Percentiles rank a stretch among this genome's conserved stretches.
Evolutionary conservation across 2,888 invertebrate genomes (phyloP).

Genomic region (Glaucopsyche alexis): DNA sequence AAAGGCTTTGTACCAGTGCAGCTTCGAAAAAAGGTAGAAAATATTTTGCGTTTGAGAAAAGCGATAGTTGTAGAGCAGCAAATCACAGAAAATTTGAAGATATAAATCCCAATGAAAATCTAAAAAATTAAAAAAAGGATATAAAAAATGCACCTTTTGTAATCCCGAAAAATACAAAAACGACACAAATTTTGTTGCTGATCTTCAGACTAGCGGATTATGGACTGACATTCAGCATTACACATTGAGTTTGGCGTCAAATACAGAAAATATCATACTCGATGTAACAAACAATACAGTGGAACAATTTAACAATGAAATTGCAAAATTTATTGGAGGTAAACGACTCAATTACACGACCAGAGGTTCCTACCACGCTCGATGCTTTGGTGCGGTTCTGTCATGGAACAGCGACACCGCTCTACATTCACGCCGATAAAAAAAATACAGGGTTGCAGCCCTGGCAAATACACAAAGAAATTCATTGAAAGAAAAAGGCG

Average conservation of each 20-base stretch:
- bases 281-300: background rate
- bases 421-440: no score
- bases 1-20: constrained; percentile 21
- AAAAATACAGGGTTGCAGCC: background rate
- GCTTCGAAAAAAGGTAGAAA: background rate
- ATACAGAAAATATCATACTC: background rate
- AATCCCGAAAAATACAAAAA: background rate
- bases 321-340: background rate
- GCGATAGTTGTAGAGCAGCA: background rate
- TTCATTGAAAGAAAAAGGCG: background rate
- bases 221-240: background rate
- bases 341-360: no score
- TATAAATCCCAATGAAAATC: background rate
- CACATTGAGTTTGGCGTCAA: background rate
- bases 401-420: no score
- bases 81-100: background rate
- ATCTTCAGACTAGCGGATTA: background rate
- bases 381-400: no score
- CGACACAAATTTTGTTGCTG: background rate
- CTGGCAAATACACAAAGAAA: background rate
- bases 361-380: no score
- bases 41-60: background rate
- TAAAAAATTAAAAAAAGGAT: background rate
- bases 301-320: background rate
- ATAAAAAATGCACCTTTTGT: background rate